Conservation (phyloP, 2,888 invertebrate genomes). For the Ophraella communa region DNA sequence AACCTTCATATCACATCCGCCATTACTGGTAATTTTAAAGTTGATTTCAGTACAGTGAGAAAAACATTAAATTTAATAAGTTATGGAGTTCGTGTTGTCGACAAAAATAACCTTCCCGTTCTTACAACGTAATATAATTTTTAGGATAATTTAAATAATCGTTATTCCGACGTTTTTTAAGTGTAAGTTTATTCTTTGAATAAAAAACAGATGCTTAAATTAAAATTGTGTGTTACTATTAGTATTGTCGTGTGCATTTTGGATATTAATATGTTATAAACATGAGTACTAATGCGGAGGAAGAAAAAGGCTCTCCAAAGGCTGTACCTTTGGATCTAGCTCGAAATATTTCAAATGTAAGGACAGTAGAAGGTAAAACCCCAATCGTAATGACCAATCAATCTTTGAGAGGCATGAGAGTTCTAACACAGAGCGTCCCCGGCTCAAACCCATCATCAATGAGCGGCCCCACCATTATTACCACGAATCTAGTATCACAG, state of each 20-base stretch:
- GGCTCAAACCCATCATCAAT: slow-evolving; percentile 51
- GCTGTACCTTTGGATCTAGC: slow-evolving; percentile 64
- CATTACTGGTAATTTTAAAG: slow-evolving; percentile 42
- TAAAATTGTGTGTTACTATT: slow-evolving; percentile 26
- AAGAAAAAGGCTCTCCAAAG: slow-evolving; percentile 66
- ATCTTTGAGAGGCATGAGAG: slow-evolving; percentile 56
- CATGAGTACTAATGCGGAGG: slow-evolving; percentile 60
- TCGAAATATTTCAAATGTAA: slow-evolving; percentile 61
- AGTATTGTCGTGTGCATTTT: slow-evolving; percentile 17
- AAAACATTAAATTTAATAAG: slow-evolving; percentile 15
- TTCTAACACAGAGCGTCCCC: slow-evolving; percentile 54
- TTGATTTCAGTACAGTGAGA: slow-evolving; percentile 33
- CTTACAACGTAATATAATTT: slow-evolving; percentile 2
- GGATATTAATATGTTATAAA: slow-evolving; percentile 31
- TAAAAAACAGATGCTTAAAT: slow-evolving; percentile 35
- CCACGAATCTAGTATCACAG: slow-evolving; percentile 61
- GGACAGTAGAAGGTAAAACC: slow-evolving; percentile 58
- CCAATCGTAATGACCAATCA: slow-evolving; percentile 56
- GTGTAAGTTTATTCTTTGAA: slow-evolving; percentile 8
- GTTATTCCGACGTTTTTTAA: slow-evolving; percentile 1
- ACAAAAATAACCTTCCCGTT: slow-evolving; percentile 3
- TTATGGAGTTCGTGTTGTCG: slow-evolving; percentile 9
- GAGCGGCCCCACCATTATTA: slow-evolving; percentile 55
- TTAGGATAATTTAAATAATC: not conserved
- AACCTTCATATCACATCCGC: slow-evolving; percentile 37